phyloP scores from a whole-genome alignment of 2,113 vertebrate genomes.

The Mystacornis crossleyi region DNA sequence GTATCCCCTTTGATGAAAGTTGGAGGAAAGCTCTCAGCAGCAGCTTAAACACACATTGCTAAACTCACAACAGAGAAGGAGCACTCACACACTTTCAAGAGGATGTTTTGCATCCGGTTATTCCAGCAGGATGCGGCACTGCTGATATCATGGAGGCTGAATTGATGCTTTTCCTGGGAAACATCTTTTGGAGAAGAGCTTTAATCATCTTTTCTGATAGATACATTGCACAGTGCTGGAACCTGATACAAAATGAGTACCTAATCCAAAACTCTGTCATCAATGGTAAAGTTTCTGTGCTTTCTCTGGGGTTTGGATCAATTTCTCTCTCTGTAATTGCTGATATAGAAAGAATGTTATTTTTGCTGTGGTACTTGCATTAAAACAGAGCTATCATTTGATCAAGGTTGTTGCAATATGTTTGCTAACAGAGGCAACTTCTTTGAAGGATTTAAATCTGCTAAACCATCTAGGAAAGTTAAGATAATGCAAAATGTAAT shows the following conservation, averaged over 20 bases:
- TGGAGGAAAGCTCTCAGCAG: constrained; percentile 69
- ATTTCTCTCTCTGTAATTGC: background rate
- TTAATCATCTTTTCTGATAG: background rate
- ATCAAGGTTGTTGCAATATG: background rate
- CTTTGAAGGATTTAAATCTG: background rate
- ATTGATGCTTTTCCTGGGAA: background rate
- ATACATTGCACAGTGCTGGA: background rate
- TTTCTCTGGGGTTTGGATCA: background rate
- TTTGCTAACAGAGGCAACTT: background rate
- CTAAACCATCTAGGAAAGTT: constrained; percentile 13
- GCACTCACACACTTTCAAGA: background rate
- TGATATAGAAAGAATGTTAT: background rate
- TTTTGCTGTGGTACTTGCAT: background rate
- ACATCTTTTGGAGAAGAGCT: background rate
- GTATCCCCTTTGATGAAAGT: constrained; percentile 59
- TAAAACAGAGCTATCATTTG: background rate
- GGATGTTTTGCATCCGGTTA: constrained; percentile 24
- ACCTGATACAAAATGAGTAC: background rate
- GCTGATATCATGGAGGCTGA: background rate
- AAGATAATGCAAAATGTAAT: background rate
- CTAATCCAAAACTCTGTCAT: background rate
- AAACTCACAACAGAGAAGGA: background rate
- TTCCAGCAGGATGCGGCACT: background rate
- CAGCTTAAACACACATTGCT: background rate
- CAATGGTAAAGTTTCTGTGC: background rate